These are phyloP conservation scores for Tenthredo mesomela DNA, from an alignment of 2,888 invertebrate species.

Conservation along the genomic window DNA sequence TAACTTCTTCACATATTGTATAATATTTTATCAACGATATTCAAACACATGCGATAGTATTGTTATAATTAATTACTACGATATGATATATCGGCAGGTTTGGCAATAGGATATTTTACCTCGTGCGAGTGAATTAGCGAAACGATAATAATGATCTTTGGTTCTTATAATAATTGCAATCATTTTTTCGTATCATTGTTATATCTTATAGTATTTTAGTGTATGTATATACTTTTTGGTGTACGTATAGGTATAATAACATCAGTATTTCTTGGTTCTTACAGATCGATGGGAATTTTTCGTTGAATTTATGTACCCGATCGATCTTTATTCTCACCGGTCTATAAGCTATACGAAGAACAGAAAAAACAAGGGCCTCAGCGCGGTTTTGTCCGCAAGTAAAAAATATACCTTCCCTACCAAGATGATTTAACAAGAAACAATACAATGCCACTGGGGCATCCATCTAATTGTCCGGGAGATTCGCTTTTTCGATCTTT, in stretches of 20 bases:
- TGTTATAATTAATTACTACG: no score
- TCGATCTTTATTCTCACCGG: background rate
- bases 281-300: background rate
- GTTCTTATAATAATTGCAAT: no score
- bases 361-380: background rate
- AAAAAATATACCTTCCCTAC: background rate
- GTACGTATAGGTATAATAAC: no score
- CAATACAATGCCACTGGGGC: slow-evolving; percentile 5
- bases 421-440: slow-evolving; percentile 50
- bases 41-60: no score
- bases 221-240: no score
- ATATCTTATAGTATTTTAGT: no score
- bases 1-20: background rate
- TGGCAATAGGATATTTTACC: no score
- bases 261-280: background rate
- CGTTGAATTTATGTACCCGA: no score
- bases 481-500: slow-evolving; percentile 3
- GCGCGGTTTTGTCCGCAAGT: background rate
- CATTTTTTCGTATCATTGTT: no score
- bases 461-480: background rate
- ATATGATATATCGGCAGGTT: no score
- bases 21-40: background rate
- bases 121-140: no score
- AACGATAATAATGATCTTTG: no score
- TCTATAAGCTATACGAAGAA: background rate